Evolutionary conservation across 2,113 vertebrate genomes (phyloP).

Genomic region (Recurvirostra avosetta): DNA sequence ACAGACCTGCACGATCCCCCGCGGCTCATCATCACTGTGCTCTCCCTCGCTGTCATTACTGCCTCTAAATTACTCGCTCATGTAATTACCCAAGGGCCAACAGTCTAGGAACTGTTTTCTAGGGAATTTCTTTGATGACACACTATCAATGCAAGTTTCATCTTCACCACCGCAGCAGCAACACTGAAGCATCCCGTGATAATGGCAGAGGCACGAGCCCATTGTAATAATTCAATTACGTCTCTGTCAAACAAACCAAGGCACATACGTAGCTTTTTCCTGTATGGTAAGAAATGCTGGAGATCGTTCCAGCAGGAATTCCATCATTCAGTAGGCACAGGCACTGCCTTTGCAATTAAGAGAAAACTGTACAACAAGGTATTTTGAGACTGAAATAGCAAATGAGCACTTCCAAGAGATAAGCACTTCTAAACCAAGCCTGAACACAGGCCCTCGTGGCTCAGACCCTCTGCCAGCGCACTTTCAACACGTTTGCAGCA

Average conservation of each 20-base stretch:
- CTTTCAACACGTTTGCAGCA: accelerated
- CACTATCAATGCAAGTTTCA: not conserved
- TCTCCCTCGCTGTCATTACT: not conserved
- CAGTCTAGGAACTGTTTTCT: not conserved
- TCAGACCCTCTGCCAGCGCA: not conserved
- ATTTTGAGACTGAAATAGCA: not conserved
- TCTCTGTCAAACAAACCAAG: not conserved
- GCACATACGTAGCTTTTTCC: accelerated
- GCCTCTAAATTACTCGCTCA: not conserved
- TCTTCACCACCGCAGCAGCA: not conserved
- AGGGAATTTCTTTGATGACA: not conserved
- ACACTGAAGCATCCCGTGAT: not conserved
- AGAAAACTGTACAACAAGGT: not conserved
- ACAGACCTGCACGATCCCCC: not conserved
- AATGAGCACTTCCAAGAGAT: not conserved
- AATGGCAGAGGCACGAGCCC: not conserved
- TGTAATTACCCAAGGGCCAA: not conserved
- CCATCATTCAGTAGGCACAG: too few relatives aligned
- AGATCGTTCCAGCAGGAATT: too few relatives aligned
- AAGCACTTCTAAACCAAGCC: not conserved
- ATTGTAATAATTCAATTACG: accelerated
- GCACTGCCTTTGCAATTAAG: too few relatives aligned
- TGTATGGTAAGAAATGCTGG: accelerated
- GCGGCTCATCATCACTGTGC: not conserved
- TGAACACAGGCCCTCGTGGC: accelerated